Base-by-base conservation (phyloP, 1,140 invertebrate species). In the Rhagoletis zephyria region DNA sequence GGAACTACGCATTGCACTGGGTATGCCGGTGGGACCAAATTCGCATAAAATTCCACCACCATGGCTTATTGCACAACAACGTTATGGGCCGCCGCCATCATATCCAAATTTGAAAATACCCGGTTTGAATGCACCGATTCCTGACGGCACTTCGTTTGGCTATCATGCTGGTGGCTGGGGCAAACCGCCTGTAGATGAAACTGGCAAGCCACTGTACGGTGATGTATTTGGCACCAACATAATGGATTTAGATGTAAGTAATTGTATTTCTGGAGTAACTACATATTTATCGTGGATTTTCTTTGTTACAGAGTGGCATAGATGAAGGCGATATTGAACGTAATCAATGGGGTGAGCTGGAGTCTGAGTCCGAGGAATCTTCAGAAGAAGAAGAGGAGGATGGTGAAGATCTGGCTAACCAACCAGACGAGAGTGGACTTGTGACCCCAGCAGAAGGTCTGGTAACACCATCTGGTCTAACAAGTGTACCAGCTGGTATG, bases 151-250 rank as follows among this genome's bases (percentile, higher is more conserved):
- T 93, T 97, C 98, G 0, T 99, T 99, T 94, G 99, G 99, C 51
- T 99, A 99, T 93, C 99, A 99, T 94, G 98, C 98, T 2, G 98
- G 98, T 63, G 98, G 98, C 77, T 99, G 98, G 98, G 98, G 99
- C 86, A 99, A 99, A 94, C 99, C 99, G n/a, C 99, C 99, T 1
- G 99, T 99, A 0, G 99, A 99, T 94, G 98, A 99, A 93, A 96
- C 96, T 89, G 99, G 99, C 19, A 97, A 98, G 93, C 99, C 99
- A 1, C 94, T 99, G 0, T 99, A 99, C 93, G 99, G 99, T 9
- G 99, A 99, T 94, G 99, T 99, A 0, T 99, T 99, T 93, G 99
- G 98, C 59, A 95, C 95, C 56, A 95, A 95, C 89, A 93, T 93
- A 77, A 93, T 92, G 60, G 95, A 95, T 81, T 94, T 95, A 70